Evolutionary conservation across 2,888 invertebrate species (phyloP).

Genomic region (Melanchra persicariae): DNA sequence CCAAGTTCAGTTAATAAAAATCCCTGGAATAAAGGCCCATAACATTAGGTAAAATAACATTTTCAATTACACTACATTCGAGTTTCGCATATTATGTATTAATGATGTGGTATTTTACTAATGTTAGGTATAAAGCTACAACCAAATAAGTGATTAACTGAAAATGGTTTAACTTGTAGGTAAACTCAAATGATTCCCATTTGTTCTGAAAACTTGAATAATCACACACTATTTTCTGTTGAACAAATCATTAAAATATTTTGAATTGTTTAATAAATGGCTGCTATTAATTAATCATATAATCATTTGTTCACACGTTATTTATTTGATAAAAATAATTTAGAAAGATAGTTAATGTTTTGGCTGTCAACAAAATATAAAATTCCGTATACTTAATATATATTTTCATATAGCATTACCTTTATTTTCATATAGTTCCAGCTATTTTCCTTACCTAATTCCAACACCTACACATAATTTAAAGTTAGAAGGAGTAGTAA

Average conservation of each 20-base stretch:
- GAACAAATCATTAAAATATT: too few relatives aligned
- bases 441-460: constrained; percentile 32
- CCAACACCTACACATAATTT: constrained; percentile 63
- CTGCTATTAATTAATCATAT: too few relatives aligned
- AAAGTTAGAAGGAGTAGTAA: constrained; percentile 65
- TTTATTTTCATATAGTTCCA: constrained; percentile 7
- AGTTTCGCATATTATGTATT: background rate
- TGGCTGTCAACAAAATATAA: background rate
- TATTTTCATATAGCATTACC: background rate
- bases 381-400: background rate
- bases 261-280: too few relatives aligned
- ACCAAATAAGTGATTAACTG: background rate
- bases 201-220: background rate
- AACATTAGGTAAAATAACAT: background rate
- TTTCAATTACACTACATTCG: constrained; percentile 1
- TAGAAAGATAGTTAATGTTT: background rate
- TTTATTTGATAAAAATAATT: background rate
- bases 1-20: constrained; percentile 2
- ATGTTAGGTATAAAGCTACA: background rate
- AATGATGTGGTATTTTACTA: background rate
- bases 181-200: background rate
- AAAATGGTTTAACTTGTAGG: background rate
- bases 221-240: background rate
- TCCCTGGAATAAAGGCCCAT: background rate
- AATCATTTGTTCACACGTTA: background rate